A percentile compares a stretch with the other conserved stretches of the same genome.
Evolutionary conservation across 2,797 vertebrate species (phyloP).

Genomic region (Platyrinchus mystaceus): DNA sequence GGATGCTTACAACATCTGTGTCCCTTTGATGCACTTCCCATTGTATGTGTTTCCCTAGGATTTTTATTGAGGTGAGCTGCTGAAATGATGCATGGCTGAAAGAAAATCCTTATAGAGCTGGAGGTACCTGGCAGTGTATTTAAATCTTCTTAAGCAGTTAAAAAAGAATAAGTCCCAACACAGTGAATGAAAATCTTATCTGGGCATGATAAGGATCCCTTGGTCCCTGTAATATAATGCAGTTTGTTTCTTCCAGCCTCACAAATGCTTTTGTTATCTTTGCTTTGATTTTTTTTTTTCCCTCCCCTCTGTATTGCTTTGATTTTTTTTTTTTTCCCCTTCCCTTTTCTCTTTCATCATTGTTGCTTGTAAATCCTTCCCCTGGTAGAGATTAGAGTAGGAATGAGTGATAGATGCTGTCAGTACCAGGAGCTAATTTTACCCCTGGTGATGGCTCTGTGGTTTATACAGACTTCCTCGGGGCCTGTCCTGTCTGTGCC

Average conservation of each 20-base stretch:
- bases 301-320: slow-evolving; percentile 36
- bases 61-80: neutral
- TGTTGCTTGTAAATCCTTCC: slow-evolving; percentile 73
- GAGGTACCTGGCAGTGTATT: slow-evolving; percentile 10
- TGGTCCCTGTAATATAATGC: slow-evolving; percentile 46
- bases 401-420: slow-evolving; percentile 73
- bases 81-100: neutral
- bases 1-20: neutral
- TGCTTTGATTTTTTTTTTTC: slow-evolving; percentile 39
- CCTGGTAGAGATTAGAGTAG: slow-evolving; percentile 71
- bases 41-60: neutral
- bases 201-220: slow-evolving; percentile 50
- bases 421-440: slow-evolving; percentile 72
- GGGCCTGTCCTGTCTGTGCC: neutral
- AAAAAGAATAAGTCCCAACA: slow-evolving; percentile 6
- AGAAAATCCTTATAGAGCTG: neutral
- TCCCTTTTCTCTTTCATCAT: slow-evolving; percentile 65
- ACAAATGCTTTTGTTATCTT: slow-evolving; percentile 68
- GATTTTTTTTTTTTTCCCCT: neutral
- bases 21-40: neutral
- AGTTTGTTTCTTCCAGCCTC: slow-evolving; percentile 61
- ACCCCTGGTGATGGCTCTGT: slow-evolving; percentile 62
- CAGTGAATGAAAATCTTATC: slow-evolving; percentile 59
- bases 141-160: slow-evolving; percentile 16
- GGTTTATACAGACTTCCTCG: slow-evolving; percentile 31